Conservation (phyloP, 2,113 vertebrate genomes). For the Bambusicola thoracicus region DNA sequence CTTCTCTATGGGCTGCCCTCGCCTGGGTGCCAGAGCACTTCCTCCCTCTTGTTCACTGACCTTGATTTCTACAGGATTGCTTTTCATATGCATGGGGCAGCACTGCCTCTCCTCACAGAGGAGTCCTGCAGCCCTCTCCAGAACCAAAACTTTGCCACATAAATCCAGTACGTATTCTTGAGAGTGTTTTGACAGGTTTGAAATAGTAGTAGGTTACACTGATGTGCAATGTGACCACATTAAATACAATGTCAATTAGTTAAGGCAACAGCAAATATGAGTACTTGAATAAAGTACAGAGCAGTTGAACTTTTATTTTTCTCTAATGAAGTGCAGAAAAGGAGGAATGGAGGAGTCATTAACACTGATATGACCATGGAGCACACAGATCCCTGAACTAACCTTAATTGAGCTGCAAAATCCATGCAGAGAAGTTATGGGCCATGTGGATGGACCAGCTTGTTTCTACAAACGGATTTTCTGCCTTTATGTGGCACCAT, state of each 20-base stretch:
- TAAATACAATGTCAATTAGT: neutral
- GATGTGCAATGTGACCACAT: neutral
- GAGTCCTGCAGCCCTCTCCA: fast-evolving
- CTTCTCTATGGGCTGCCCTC: neutral
- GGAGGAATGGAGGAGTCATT: neutral
- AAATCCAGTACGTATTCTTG: neutral
- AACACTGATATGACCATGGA: neutral
- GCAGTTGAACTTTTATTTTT: neutral
- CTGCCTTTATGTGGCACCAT: fast-evolving
- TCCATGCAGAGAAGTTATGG: neutral
- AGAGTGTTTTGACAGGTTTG: neutral
- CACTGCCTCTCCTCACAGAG: neutral
- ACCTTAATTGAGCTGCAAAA: slow-evolving; percentile 30
- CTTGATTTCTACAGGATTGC: neutral
- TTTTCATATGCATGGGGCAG: neutral
- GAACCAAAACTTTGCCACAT: neutral
- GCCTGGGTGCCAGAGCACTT: fast-evolving
- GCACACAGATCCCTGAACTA: neutral
- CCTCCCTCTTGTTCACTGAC: neutral
- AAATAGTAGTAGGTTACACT: neutral
- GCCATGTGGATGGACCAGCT: neutral
- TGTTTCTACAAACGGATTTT: neutral
- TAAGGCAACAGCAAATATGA: neutral
- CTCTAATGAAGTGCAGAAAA: neutral
- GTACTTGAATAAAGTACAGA: neutral